These are phyloP conservation scores for Gorsachius goisagi DNA, from an alignment of 2,113 vertebrate genomes.

Conservation along the genomic window DNA sequence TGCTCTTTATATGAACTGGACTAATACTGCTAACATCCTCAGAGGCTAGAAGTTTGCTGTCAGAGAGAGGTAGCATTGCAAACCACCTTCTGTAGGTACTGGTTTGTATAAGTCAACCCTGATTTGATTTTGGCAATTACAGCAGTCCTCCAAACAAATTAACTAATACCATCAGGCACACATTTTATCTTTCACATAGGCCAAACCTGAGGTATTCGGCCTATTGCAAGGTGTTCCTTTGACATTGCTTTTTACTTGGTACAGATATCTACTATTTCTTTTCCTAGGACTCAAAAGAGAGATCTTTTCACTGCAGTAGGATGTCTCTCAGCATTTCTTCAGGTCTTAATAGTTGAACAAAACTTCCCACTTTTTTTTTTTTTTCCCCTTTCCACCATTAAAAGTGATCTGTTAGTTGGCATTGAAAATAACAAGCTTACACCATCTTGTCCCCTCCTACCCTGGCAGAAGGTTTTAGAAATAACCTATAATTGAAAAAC, in stretches of 20 bases:
- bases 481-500: background rate
- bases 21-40: background rate
- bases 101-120: background rate
- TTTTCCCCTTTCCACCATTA: background rate
- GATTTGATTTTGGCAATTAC: background rate
- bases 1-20: background rate
- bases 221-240: background rate
- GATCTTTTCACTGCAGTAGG: background rate
- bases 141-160: background rate
- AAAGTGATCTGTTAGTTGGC: background rate
- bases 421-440: background rate
- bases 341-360: background rate
- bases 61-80: background rate
- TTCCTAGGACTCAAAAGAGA: background rate
- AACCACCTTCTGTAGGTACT: background rate
- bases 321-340: background rate
- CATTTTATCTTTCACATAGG: background rate
- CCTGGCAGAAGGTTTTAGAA: background rate
- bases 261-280: background rate
- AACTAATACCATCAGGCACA: background rate
- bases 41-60: background rate
- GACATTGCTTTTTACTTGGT: background rate
- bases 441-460: background rate
- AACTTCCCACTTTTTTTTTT: background rate
- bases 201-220: background rate